Base-by-base conservation (phyloP, 1,140 invertebrate genomes). In the Drosophila watanabei region DNA sequence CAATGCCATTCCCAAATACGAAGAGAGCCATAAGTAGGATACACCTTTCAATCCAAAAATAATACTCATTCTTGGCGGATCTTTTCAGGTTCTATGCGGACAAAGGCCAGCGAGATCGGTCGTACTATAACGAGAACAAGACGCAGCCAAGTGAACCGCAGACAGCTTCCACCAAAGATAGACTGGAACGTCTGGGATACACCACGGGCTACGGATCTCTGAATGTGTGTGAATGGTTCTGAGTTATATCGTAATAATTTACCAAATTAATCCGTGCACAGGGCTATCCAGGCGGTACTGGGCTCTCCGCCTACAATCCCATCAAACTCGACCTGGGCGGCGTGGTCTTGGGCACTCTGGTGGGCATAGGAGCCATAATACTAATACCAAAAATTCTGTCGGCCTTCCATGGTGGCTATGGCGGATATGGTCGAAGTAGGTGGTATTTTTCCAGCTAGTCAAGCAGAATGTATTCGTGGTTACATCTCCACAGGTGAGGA, bases 311-410 rank as follows among this genome's bases (percentile, higher is more conserved):
- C 2, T 96, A 96, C 62, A 95, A 95, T 11, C 96, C 96, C 1
- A 94, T 96, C n/a, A 97, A 97, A 93, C 95, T 97, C 41, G 97
- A 97, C 79, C 93, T 97, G 2, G 97, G 97, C 7, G 97, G 96
- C n/a, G 94, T 97, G 32, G 94, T 97, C 5, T 92, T 97, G 10
- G 97, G 97, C 1, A 96, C 96, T 9, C 94, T 97, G 0, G 94
- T 97, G 48, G 97, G 97, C 4, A 95, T 97, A 35, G 97, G 96
- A 28, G 96, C 96, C 4, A 95, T 97, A 45, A 94, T 97, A 11
- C 95, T 97, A 1, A 94, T 97, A 30, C 97, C 97, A 0, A 97
- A 97, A 92, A 89, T 97, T 24, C 94, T 97, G 2, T 95, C 96
- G 45, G 94, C 96, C 1, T 94, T 97, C 48, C 95, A 95, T 2